These are phyloP conservation scores for Amphilophus citrinellus DNA, from an alignment of 2,113 vertebrate species.

Conservation along the genomic window DNA sequence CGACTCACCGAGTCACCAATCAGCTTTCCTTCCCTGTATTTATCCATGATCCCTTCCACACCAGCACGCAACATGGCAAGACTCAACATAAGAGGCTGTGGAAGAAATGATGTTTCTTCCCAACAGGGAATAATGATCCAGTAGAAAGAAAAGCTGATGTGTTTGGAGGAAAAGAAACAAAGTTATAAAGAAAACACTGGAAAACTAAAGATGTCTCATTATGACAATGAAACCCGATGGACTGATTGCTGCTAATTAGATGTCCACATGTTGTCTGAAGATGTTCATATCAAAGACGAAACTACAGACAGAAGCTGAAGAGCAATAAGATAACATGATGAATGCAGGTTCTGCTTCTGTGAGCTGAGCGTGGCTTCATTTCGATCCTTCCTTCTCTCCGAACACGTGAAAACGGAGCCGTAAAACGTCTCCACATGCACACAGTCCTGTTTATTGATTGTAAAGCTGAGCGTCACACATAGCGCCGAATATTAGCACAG, in stretches of 20 bases:
- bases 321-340: slow-evolving; percentile 31
- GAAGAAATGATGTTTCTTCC: not conserved
- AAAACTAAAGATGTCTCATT: not conserved
- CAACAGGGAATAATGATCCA: not conserved
- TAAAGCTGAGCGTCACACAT: slow-evolving; percentile 19
- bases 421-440: slow-evolving; percentile 55
- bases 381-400: slow-evolving; percentile 29
- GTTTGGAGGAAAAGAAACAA: not conserved
- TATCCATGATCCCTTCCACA: not conserved
- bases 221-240: slow-evolving; percentile 14
- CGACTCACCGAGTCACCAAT: too few relatives aligned
- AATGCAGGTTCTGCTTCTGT: not conserved
- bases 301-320: slow-evolving; percentile 38
- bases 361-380: slow-evolving; percentile 49
- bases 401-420: slow-evolving; percentile 13
- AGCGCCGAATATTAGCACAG: slow-evolving; percentile 30
- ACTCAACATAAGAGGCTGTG: not conserved
- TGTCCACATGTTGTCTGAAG: slow-evolving; percentile 38
- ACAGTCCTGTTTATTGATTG: slow-evolving; percentile 10
- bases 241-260: slow-evolving; percentile 56
- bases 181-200: not conserved
- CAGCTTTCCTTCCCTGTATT: not conserved
- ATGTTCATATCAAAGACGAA: slow-evolving; percentile 23
- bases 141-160: not conserved
- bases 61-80: not conserved